These are phyloP conservation scores for Cavia aperea DNA, from an alignment of 2,113 vertebrate species.

Conservation along the genomic window DNA sequence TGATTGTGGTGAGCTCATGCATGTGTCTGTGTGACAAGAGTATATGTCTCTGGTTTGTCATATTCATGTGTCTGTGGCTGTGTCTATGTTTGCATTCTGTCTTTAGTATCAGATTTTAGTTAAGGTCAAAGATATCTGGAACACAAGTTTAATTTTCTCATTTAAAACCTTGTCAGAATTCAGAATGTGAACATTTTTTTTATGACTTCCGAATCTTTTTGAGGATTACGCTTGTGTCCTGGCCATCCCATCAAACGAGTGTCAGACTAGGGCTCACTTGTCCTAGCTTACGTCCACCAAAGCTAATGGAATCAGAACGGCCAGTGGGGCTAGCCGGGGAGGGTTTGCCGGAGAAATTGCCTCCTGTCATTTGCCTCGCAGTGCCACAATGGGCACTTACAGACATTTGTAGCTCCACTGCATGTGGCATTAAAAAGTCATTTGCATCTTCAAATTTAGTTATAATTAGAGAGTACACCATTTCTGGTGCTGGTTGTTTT, in stretches of 20 bases:
- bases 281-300: neutral
- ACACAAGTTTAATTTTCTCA: constrained; percentile 2
- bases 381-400: neutral
- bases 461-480: constrained; percentile 35
- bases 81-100: constrained; percentile 7
- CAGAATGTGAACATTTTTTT: neutral
- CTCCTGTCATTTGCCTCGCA: neutral
- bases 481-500: constrained; percentile 35
- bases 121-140: neutral
- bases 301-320: neutral
- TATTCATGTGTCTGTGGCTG: neutral
- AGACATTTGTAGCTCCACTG: neutral
- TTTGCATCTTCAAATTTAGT: constrained; percentile 38
- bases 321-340: neutral
- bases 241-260: neutral
- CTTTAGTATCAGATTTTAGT: neutral
- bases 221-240: neutral
- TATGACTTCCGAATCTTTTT: neutral
- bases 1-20: neutral
- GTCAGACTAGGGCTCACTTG: neutral
- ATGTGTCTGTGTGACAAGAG: neutral
- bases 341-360: neutral
- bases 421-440: constrained; percentile 44
- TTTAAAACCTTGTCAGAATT: neutral
- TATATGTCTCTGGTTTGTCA: neutral